Evolutionary conservation across 2,888 invertebrate genomes (phyloP), one percentile per base, ranked within the genome.

Genomic region (Mythimna lalbum): DNA sequence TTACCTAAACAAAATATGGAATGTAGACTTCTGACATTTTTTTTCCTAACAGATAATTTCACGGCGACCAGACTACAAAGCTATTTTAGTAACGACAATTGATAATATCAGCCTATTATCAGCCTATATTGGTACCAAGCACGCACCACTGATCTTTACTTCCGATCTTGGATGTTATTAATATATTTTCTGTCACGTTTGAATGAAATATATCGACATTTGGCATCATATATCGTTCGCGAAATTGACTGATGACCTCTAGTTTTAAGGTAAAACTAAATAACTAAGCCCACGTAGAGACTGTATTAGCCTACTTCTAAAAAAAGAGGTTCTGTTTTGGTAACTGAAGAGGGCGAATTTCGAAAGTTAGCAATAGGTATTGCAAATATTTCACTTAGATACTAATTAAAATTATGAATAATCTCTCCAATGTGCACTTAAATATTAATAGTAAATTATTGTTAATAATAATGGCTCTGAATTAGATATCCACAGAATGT

Each of bases 171-270:
- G 33, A 36, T 39, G 49, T 73, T 79, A 74, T 63, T 79, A 14
- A 78, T 79, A 72, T 75, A 74, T 63, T 79, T 75, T 49, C 49
- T 31, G 31, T 31, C 74, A 33, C 56, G 27, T 74, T 47, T 19
- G n/a, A 17, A 12, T 53, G 39, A 79, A 73, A 73, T 79, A 73
- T 79, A 75, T 78, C n/a, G 57, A 62, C 52, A 19, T 78, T 33
- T 39, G 52, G 57, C 36, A 27, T 62, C 39, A 53, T 47, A 72
- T 57, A 27, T 57, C 57, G 39, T 53, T 27, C 7, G 27, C 17
- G 47, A 73, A 59, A 73, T 49, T 73, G 57, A 73, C 31, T 79
- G 57, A 73, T 63, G 52, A 17, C 47, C 73, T 49, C 50, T 56
- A 50, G 27, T 43, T 50, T 61, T 23, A 12, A 55, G 17, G 70